These are phyloP conservation scores for Halichoerus grypus DNA, from an alignment of 2,113 vertebrate species.

Conservation along the genomic window DNA sequence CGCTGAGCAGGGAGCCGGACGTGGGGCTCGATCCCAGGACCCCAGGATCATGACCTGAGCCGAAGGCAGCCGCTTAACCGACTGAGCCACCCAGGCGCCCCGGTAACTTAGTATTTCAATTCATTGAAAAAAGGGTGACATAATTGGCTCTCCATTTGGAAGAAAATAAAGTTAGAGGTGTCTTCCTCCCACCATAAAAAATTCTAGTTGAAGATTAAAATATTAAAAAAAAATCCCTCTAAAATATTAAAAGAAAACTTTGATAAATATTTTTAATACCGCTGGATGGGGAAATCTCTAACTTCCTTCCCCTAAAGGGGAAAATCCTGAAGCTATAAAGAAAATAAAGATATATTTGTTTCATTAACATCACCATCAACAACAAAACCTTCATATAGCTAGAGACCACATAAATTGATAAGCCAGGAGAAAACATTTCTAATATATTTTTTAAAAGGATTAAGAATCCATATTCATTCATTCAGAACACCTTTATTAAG, in stretches of 20 bases:
- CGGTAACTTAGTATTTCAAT: background rate
- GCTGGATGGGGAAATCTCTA: background rate
- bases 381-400: background rate
- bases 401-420: background rate
- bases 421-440: background rate
- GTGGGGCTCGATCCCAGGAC: too few species aligned
- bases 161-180: background rate
- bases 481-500: background rate
- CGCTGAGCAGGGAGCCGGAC: too few species aligned
- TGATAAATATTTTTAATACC: constrained; percentile 9
- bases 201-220: background rate
- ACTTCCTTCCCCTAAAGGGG: background rate
- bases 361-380: background rate
- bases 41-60: too few species aligned
- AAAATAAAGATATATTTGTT: background rate
- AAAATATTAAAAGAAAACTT: constrained; percentile 22
- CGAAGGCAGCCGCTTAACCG: too few species aligned
- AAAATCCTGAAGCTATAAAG: background rate
- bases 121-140: background rate
- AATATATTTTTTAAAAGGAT: background rate
- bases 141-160: background rate
- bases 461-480: background rate
- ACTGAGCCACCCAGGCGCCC: too few species aligned
- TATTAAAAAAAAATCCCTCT: background rate
- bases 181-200: background rate